Base-by-base conservation (phyloP, 2,113 vertebrate species). In the Oreochromis tanganicae region DNA sequence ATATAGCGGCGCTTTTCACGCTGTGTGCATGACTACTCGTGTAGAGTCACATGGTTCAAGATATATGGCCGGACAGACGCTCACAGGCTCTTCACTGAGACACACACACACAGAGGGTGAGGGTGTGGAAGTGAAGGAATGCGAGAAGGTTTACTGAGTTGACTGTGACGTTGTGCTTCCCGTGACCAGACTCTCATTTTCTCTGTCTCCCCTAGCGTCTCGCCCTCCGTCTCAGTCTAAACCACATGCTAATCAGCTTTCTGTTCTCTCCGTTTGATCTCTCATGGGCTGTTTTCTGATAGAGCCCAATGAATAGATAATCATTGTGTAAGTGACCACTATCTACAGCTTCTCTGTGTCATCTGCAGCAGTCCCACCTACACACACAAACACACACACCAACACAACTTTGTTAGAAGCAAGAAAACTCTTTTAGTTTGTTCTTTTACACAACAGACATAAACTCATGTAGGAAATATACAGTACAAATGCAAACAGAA, bases 41-140 rank as follows among this genome's bases (percentile, higher is more conserved):
- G 95, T 94, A 86, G 55, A 82, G 95, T 95, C 95, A 95, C 95
- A 96, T 96, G 94, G 95, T 82, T 88, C 87, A 85, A 93, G 92
- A 95, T 93, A 87, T 92, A 93, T 92, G 94, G 82, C 91, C 57
- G 89, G 89, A 81, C 86, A 79, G 73, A 89, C 83, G 84, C 48
- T 29, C 83, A 43, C 81, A 80, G 54, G 82, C 81, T 36, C 85
- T 75, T 86, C 82, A 63, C 75, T 19, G 61, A 46, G 12, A 80
- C 85, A 57, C 66, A 82, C 38, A 78, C 87, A 59, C 43, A 80
- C 4, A 56, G 59, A 63, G 59, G 56, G 61, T 41, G 83, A 71
- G 86, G 90, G 91, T 82, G 88, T 86, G 89, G 91, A 89, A 89
- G 85, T 81, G 85, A 83, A 90, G 91, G 93, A 93, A 95, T 93